phyloP scores from a whole-genome alignment of 35 echinoderm and acorn worm species.

The Diadema setosum region DNA sequence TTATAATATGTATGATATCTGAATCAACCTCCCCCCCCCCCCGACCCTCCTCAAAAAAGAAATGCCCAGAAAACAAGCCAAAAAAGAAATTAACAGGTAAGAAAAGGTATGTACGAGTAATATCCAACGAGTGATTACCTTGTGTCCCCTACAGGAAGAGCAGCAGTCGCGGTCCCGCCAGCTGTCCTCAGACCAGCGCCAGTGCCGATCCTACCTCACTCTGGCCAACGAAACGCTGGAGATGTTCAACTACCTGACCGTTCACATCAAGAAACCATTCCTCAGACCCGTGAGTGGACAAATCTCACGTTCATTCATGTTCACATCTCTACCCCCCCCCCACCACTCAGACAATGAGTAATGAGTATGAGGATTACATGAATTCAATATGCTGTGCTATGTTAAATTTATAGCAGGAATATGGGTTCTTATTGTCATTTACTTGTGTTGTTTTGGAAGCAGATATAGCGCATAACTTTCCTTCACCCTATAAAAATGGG shows the following conservation, averaged over 20 bases:
- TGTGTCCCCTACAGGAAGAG: conserved; percentile 68
- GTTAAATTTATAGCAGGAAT: too few species aligned
- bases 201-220: conserved; percentile 90
- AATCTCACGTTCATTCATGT: too few species aligned
- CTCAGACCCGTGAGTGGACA: conserved; percentile 80
- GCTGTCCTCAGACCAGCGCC: conserved; percentile 83
- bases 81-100: background rate
- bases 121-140: background rate
- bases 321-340: too few species aligned
- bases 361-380: too few species aligned
- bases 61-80: background rate
- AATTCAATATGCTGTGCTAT: too few species aligned
- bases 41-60: background rate
- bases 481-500: too few species aligned
- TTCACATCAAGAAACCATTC: conserved; percentile 80
- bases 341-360: too few species aligned
- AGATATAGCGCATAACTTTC: too few species aligned
- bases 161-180: conserved; percentile 61
- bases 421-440: too few species aligned
- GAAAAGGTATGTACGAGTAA: background rate
- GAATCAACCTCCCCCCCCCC: background rate
- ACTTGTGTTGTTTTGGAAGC: too few species aligned
- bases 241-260: conserved; percentile 96
- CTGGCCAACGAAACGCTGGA: conserved; percentile 94
- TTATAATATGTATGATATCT: too few species aligned